A percentile compares a stretch with the other conserved stretches of the same genome.
phyloP scores from a whole-genome alignment of 2,797 vertebrate species.

The Manis pentadactyla region DNA sequence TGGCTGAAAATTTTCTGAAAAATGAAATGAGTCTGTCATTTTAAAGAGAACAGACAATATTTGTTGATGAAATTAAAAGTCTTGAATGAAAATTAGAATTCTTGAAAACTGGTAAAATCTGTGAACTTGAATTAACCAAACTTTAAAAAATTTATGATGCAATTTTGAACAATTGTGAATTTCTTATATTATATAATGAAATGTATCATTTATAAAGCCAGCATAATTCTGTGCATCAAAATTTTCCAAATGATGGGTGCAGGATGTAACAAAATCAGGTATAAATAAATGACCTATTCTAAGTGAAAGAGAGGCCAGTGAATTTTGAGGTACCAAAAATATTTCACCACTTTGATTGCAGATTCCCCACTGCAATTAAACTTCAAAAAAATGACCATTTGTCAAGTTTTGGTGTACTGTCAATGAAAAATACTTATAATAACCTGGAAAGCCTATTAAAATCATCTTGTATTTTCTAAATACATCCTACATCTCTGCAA shows the following conservation, averaged over 20 bases:
- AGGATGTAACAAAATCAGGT: not conserved
- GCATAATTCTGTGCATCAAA: not conserved
- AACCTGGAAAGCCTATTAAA: not conserved
- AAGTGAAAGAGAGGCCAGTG: not conserved
- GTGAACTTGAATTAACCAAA: not conserved
- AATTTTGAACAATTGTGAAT: not conserved
- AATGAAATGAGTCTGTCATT: not conserved
- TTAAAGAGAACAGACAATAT: not conserved
- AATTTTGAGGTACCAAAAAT: not conserved
- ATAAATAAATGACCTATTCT: not conserved
- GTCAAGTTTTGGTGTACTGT: not conserved
- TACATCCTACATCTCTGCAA: not conserved
- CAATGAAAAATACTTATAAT: not conserved
- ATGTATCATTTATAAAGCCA: not conserved
- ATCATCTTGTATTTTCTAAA: slow-evolving; percentile 36
- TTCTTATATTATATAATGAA: slow-evolving; percentile 4
- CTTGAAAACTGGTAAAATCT: not conserved
- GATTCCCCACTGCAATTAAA: not conserved
- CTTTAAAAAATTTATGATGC: slow-evolving; percentile 33
- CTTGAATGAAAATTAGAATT: slow-evolving; percentile 4
- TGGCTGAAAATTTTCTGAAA: not conserved
- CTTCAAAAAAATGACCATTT: not conserved
- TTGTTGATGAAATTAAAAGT: slow-evolving; percentile 5
- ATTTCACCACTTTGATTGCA: not conserved
- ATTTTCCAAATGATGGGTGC: not conserved